Base-by-base conservation (phyloP, 1,140 invertebrate genomes). In the Zaprionus davidi region DNA sequence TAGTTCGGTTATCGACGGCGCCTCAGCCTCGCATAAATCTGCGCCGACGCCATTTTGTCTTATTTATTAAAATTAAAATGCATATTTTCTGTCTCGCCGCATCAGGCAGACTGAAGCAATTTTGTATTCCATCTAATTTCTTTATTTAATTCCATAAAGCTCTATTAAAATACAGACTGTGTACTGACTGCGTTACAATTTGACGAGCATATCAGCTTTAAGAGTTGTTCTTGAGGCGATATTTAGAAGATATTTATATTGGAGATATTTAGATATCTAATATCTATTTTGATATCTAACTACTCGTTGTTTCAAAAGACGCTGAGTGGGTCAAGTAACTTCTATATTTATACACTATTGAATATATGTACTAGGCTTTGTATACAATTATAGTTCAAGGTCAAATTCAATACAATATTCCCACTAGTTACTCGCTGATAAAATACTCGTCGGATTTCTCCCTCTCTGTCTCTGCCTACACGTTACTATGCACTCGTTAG, bases 51-150 rank as follows among this genome's bases (percentile, higher is more conserved):
- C 85, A 84, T 90, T 90, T 84, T 76, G 78, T 80, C 81, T 88
- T 90, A 76, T 88, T 88, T 88, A 88, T 88, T 79, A 84, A 90
- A 90, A 88, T 88, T 87, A 88, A 90, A 88, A 88, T 90, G 67
- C 71, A 87, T 80, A 83, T 74, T 71, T 79, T 64, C 44, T 67
- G 68, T 67, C 71, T 71, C 49, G 49, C 46, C 49, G 49, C 56
- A 44, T 60, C 71, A 67, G 7, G 3, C 28, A 38, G 26, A 4
- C 46, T n/a, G 2, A 15, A 28, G 13, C 22, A 56, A n/a, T 34
- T 22, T 34, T 53, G 51, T 56, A n/a, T 65, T 55, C 49, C 49
- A 53, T 70, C 63, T 63, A 65, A 65, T 71, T 64, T 71, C 69
- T 31, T 56, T 36, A 59, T 34, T 17, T 58, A 59, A 64, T 71